Evolutionary conservation across 2,113 vertebrate species (phyloP), one percentile per base, ranked within the genome.

Genomic region (Lamprologus speciosus): DNA sequence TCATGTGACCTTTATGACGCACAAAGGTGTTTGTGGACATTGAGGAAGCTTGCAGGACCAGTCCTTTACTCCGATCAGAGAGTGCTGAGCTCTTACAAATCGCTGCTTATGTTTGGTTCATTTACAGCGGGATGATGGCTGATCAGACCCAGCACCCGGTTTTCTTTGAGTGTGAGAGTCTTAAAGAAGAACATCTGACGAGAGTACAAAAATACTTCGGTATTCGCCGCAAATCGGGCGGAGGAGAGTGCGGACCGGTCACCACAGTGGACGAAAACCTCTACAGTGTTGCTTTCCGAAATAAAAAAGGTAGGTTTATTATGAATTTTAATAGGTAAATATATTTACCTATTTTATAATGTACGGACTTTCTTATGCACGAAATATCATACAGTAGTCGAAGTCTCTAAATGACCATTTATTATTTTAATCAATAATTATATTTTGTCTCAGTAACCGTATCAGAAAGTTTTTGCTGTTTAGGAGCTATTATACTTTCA

Each of bases 171-270:
- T 84, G 73, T 9, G 2, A 2, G 23, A 16, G 6, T 2, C 1
- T 82, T n/a, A 47, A 10, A 1, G 1, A 0, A 8, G 28, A 50
- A 7, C 33, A 82, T 11, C 9, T 14, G 14, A 55, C 19, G 9
- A 82, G 2, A 16, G 1, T 90, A 7, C 11, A 83, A 14, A 70
- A 2, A 0, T 91, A 95, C 23, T 94, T 95, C 35, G 1, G 42
- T 3, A 5, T 91, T 14, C 80, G 9, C 0, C 88, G 90, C 19
- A 88, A 2, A 60, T 95, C 94, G 0, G 85, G 86, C 5, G 94
- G 94, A 26, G 91, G 93, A 8, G 91, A 92, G 4, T 93, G 93
- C 35, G 89, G 91, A 6, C 26, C 26, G 3, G 57, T 60, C 1
- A 60, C 26, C 2, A 2, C 14, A 60, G 26, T 60, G 3, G 3